Evolutionary conservation across 2,797 vertebrate genomes (phyloP).

Genomic region (Merluccius polli): DNA sequence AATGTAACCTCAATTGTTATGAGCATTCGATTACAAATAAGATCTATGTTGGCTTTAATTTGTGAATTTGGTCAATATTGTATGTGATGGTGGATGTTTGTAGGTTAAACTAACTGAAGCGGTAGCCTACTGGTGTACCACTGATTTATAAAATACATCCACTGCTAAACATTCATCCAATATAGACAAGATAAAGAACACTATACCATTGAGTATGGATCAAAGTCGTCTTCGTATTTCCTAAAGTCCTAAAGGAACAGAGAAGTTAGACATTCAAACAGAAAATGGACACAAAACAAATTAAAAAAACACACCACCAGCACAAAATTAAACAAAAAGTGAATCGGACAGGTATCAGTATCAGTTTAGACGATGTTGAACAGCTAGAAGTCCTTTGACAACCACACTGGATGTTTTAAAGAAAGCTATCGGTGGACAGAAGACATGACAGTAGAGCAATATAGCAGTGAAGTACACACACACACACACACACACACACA

Average conservation of each 20-base stretch:
- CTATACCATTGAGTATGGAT: conserved; percentile 92
- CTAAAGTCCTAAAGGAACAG: conserved; percentile 85
- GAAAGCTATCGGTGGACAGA: background rate
- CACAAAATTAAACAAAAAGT: background rate
- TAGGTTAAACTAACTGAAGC: background rate
- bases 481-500: conserved; percentile 4
- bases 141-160: background rate
- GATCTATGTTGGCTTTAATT: background rate
- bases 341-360: conserved; percentile 3
- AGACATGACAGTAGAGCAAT: background rate
- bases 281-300: conserved; percentile 12
- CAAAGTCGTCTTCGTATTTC: conserved; percentile 92
- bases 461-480: background rate
- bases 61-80: background rate
- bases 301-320: background rate
- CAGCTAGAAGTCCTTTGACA: conserved; percentile 65
- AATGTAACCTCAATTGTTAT: background rate
- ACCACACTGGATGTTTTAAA: conserved; percentile 26
- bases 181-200: conserved; percentile 29
- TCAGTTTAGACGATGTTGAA: background rate
- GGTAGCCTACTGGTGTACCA: background rate
- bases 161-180: background rate
- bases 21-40: background rate
- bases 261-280: conserved; percentile 28
- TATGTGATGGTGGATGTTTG: background rate